These are phyloP conservation scores for Notospermus geniculatus DNA, from an alignment of 1,140 invertebrate genomes.

Conservation along the genomic window DNA sequence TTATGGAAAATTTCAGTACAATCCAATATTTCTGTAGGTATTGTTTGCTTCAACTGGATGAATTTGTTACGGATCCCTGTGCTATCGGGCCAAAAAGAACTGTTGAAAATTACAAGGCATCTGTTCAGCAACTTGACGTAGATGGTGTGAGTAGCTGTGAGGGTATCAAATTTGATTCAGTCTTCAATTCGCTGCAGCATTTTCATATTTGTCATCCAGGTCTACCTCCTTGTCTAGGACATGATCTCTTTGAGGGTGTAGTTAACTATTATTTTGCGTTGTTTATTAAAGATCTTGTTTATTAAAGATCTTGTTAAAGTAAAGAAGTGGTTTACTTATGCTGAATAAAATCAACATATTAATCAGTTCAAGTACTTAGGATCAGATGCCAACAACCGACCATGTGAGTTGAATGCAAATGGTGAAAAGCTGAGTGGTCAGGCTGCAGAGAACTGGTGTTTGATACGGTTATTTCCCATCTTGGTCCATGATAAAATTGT, in stretches of 20 bases:
- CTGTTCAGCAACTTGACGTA: not conserved
- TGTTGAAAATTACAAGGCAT: no score
- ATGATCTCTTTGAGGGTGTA: slow-evolving; percentile 6
- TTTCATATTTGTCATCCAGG: not conserved
- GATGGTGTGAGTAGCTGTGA: not conserved
- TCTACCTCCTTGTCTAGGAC: slow-evolving; percentile 5
- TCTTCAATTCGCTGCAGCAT: not conserved
- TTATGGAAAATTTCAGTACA: no score
- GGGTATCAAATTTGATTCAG: no score
- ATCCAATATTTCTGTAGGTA: no score
- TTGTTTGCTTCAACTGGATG: no score
- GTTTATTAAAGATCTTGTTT: no score
- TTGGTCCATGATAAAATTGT: not conserved
- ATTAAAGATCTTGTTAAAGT: not conserved
- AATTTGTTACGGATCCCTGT: no score
- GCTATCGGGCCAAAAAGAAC: no score
- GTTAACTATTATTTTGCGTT: not conserved
- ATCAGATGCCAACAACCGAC: not conserved
- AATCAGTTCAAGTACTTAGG: not conserved
- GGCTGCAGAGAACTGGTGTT: slow-evolving; percentile 4
- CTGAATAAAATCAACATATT: not conserved
- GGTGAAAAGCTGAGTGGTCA: not conserved
- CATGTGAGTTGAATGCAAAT: not conserved
- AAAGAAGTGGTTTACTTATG: slow-evolving; percentile 5
- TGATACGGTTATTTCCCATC: not conserved